Evolutionary conservation across 2,797 vertebrate genomes (phyloP).

Genomic region (Clarias pachynema): DNA sequence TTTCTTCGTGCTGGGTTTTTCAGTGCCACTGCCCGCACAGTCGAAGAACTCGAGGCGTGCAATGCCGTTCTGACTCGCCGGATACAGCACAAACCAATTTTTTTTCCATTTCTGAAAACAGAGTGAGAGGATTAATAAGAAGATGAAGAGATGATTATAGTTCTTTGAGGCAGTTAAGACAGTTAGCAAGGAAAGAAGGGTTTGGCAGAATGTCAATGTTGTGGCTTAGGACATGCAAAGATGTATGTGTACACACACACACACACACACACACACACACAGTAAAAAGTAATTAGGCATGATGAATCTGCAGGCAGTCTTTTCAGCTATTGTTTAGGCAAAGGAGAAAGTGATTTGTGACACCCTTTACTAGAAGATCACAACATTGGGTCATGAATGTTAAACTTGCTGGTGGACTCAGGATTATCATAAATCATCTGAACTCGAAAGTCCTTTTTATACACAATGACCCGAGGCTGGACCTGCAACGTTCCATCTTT

Average conservation of each 20-base stretch:
- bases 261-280: too few species aligned
- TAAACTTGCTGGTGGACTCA: conserved; percentile 10
- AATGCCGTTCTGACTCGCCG: conserved; percentile 91
- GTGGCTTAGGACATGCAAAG: background rate
- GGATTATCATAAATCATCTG: background rate
- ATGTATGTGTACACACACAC: background rate
- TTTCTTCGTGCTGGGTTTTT: conserved; percentile 81
- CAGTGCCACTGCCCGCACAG: conserved; percentile 64
- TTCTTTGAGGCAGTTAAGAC: conserved; percentile 11
- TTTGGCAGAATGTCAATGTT: background rate
- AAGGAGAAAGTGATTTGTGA: conserved; percentile 10
- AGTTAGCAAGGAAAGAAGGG: background rate
- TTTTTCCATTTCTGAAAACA: conserved; percentile 90
- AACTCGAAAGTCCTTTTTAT: background rate
- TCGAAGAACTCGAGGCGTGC: conserved; percentile 94
- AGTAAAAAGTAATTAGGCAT: background rate
- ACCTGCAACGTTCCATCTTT: background rate
- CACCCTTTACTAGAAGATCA: conserved; percentile 3
- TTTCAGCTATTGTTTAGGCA: background rate
- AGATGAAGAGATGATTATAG: background rate
- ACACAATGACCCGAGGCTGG: background rate
- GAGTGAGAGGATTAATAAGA: background rate
- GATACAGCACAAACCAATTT: conserved; percentile 91
- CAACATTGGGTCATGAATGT: background rate
- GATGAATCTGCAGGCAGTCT: background rate